Evolutionary conservation across 2,113 vertebrate genomes (phyloP), one percentile per base, ranked within the genome.

Genomic region (human): DNA sequence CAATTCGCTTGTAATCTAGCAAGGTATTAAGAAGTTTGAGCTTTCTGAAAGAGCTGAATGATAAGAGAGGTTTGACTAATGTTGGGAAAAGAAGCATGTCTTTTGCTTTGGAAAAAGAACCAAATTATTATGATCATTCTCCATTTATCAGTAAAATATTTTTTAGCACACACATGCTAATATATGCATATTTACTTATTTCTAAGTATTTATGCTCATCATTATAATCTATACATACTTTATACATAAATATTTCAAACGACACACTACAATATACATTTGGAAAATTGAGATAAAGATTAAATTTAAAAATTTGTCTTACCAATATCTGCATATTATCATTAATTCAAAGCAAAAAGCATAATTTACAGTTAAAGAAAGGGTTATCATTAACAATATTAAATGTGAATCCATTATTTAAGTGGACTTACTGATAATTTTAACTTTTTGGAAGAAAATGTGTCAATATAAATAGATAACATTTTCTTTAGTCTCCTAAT

Each of bases 41-140:
- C 6, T 90, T 90, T 94, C 20, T 68, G 25, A n/a, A 68, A 70
- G 6, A 94, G 1, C 20, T 84, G n/a, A 80, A 95, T 79, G 50
- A 50, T 35, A 83, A 79, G 22, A 81, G 48, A 78, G 11, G 2
- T 6, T n/a, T 66, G 32, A 75, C 27, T 84, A 76, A 80, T 72
- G 9, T 64, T 48, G 6, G 30, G n/a, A 8, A 70, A 86, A 89
- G 25, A 73, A 72, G 7, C 6, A 50, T 45, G 55, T 70, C 11
- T 81, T 66, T 38, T 94, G 17, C 32, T 79, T 92, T n/a, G 89
- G 72, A 78, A 79, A 90, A 94, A 57, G 6, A 88, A 93, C 13
- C n/a, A 70, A 52, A 59, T 52, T 89, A 18, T n/a, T 89, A 80
- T 82, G 9, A 52, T 70, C 25, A 55, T 52, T 25, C 14, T 25